phyloP scores from a whole-genome alignment of 2,113 vertebrate species.

The Jacana jacana region DNA sequence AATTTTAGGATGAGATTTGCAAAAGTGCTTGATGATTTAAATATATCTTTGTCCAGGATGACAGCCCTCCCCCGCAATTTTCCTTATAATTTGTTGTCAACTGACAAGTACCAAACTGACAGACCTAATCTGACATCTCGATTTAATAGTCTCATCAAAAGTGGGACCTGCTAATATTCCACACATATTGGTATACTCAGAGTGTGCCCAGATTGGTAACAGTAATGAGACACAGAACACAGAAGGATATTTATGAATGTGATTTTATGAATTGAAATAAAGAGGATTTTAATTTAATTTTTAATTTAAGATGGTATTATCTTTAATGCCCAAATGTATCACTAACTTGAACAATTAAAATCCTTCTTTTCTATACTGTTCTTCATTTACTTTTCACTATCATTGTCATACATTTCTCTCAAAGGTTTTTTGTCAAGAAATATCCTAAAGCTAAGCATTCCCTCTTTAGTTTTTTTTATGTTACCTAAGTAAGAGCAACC shows the following conservation, averaged over 20 bases:
- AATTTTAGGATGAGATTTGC: not conserved
- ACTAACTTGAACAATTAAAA: not conserved
- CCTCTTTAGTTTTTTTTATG: not conserved
- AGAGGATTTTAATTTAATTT: not conserved
- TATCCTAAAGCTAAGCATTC: not conserved
- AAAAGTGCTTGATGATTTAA: not conserved
- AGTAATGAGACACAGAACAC: not conserved
- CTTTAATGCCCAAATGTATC: not conserved
- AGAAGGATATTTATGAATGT: not conserved
- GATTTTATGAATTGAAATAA: not conserved
- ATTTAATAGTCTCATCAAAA: not conserved
- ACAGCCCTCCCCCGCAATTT: not conserved
- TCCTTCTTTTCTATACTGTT: not conserved
- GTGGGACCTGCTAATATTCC: not conserved
- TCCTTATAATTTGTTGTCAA: not conserved
- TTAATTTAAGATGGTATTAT: not conserved
- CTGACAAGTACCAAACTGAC: not conserved
- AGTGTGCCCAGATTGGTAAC: not conserved
- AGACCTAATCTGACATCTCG: not conserved
- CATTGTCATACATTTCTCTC: not conserved
- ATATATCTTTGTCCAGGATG: not conserved
- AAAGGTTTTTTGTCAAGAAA: not conserved
- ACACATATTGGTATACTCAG: not conserved
- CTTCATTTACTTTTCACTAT: not conserved
- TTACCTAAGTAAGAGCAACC: not conserved